phyloP scores from a whole-genome alignment of 1,140 invertebrate genomes.

The Cydia fagiglandana region DNA sequence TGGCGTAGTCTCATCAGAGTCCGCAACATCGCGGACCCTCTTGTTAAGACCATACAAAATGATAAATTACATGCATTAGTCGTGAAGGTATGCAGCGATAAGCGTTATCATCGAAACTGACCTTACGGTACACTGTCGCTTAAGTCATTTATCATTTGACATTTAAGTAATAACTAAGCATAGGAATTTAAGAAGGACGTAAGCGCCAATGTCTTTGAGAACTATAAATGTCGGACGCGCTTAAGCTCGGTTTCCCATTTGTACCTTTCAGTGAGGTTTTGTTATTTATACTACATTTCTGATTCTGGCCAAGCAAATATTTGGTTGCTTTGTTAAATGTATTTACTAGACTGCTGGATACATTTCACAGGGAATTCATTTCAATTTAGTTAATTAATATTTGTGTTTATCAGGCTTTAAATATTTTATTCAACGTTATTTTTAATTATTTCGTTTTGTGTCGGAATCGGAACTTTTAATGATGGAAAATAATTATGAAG shows the following conservation, averaged over 20 bases:
- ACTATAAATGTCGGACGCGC: not conserved
- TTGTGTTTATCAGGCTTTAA: too few species aligned
- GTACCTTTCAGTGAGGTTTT: conserved; percentile 19
- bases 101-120: conserved; percentile 3
- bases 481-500: too few species aligned
- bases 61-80: conserved; percentile 30
- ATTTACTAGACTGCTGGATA: not conserved
- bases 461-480: too few species aligned
- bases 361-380: not conserved
- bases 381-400: too few species aligned
- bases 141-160: not conserved
- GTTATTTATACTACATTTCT: conserved; percentile 16
- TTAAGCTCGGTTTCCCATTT: conserved; percentile 26
- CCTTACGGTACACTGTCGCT: not conserved
- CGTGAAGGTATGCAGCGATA: conserved; percentile 27
- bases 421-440: too few species aligned
- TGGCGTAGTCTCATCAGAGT: not conserved
- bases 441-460: too few species aligned
- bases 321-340: not conserved
- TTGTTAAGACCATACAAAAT: conserved; percentile 23
- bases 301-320: not conserved
- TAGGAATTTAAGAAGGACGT: not conserved
- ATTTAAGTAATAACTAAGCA: not conserved
- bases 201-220: not conserved
- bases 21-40: conserved; percentile 5